Evolutionary conservation across 2,888 invertebrate genomes (phyloP).

Genomic region (Caenorhabditis japonica): DNA sequence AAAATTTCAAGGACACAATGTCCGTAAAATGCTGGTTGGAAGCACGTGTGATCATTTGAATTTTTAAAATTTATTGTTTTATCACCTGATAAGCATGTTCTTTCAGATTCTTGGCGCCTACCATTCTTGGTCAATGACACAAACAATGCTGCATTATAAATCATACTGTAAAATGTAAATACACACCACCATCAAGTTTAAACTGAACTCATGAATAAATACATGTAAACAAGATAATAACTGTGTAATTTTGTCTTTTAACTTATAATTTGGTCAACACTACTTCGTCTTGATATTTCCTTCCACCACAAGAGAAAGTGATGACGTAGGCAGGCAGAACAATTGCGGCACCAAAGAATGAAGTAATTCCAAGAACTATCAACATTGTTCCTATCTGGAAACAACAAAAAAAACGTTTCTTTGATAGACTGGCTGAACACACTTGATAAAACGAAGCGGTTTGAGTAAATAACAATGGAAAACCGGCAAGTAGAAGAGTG

Average conservation of each 20-base stretch:
- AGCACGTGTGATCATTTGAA: too few species aligned
- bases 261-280: slow-evolving; percentile 38
- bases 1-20: too few species aligned
- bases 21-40: too few species aligned
- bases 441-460: slow-evolving; percentile 60
- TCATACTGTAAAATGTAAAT: too few species aligned
- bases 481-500: slow-evolving; percentile 53
- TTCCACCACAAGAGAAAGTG: slow-evolving; percentile 26
- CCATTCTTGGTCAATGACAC: too few species aligned
- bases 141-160: too few species aligned
- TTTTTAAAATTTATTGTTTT: too few species aligned
- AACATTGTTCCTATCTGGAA: slow-evolving; percentile 60
- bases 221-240: too few species aligned
- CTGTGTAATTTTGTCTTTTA: slow-evolving; percentile 6
- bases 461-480: slow-evolving; percentile 52
- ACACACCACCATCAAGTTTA: too few species aligned
- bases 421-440: neutral
- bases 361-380: slow-evolving; percentile 50
- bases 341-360: slow-evolving; percentile 50
- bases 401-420: neutral
- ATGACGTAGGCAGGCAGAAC: slow-evolving; percentile 50
- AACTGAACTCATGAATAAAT: too few species aligned
- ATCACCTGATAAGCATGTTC: too few species aligned
- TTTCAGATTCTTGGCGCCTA: too few species aligned
- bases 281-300: slow-evolving; percentile 2